Evolutionary conservation across 2,113 vertebrate genomes (phyloP).

Genomic region (Pao palembangensis): DNA sequence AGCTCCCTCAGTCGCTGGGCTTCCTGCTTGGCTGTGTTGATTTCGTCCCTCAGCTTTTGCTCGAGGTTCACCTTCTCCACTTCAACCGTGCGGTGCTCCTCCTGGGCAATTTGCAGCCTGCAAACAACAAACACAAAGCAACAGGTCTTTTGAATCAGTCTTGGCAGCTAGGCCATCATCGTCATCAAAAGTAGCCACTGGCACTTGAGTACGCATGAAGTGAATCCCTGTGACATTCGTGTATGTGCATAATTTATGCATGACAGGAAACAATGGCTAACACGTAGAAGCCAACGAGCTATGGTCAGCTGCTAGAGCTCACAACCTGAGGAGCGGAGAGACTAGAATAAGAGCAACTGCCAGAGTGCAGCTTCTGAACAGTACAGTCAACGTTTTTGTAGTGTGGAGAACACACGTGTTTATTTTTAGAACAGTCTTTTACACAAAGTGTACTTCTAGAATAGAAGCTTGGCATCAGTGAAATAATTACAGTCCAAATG

Average conservation of each 20-base stretch:
- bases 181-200: neutral
- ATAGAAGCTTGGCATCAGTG: neutral
- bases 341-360: slow-evolving; percentile 58
- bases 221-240: slow-evolving; percentile 7
- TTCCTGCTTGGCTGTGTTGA: slow-evolving; percentile 93
- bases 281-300: slow-evolving; percentile 19
- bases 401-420: slow-evolving; percentile 11
- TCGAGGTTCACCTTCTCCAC: slow-evolving; percentile 97
- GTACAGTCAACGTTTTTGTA: slow-evolving; percentile 30
- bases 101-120: slow-evolving; percentile 96
- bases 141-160: neutral
- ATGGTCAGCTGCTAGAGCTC: slow-evolving; percentile 45
- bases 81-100: slow-evolving; percentile 93
- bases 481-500: slow-evolving; percentile 6
- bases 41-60: slow-evolving; percentile 94
- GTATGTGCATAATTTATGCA: slow-evolving; percentile 21
- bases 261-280: slow-evolving; percentile 59
- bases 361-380: slow-evolving; percentile 52
- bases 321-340: slow-evolving; percentile 44
- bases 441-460: slow-evolving; percentile 9
- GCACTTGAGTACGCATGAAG: slow-evolving; percentile 8
- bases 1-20: slow-evolving; percentile 89
- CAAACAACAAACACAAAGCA: neutral
- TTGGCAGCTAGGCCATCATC: neutral
- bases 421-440: slow-evolving; percentile 45